Evolutionary conservation across 2,888 invertebrate genomes (phyloP), one percentile per base, ranked within the genome.

Genomic region (Melinaea marsaeus): DNA sequence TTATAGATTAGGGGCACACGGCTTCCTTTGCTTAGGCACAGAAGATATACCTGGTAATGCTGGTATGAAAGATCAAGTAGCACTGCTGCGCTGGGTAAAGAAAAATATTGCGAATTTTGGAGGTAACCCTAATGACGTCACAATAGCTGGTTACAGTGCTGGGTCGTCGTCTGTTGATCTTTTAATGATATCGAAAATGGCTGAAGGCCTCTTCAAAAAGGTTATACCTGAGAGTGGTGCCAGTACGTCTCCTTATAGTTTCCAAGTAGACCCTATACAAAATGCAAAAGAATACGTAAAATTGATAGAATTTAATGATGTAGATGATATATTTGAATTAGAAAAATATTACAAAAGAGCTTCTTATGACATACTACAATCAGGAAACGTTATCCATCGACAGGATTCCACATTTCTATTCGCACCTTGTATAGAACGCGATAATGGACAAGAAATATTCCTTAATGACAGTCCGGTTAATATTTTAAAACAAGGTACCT

Each of bases 171-270:
- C 84, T 0, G 75, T 81, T 0, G 81, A 82, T 59, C 71, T 83
- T 2, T 61, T 84, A 3, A 75, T 76, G 67, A 67, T 86, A 4
- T 81, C 85, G 0, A 67, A 73, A 55, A 60, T 71, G 4, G 69
- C 81, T 0, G 65, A 72, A 45, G 82, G 80, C 2, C 68, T 84
- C 2, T 81, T 83, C 57, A 74, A 75, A 13, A 82, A 77, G 67
- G 80, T 75, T 4, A 80, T 82, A 64, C 70, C 76, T 11, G 82
- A 79, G 22, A 84, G 84, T 47, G 84, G 83, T 4, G 72, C 71
- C 0, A 75, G 47, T 64, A 56, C 72, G 9, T 73, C 72, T 0
- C 64, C 62, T 13, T 79, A 75, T 61, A 70, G 73, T 2, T 59
- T 76, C 7, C 83, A 83, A 66, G 46, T 70, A 2, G 74, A 84